Evolutionary conservation across 2,888 invertebrate genomes (phyloP), one percentile per base, ranked within the genome.

Genomic region (Sceliomorpha sp.): DNA sequence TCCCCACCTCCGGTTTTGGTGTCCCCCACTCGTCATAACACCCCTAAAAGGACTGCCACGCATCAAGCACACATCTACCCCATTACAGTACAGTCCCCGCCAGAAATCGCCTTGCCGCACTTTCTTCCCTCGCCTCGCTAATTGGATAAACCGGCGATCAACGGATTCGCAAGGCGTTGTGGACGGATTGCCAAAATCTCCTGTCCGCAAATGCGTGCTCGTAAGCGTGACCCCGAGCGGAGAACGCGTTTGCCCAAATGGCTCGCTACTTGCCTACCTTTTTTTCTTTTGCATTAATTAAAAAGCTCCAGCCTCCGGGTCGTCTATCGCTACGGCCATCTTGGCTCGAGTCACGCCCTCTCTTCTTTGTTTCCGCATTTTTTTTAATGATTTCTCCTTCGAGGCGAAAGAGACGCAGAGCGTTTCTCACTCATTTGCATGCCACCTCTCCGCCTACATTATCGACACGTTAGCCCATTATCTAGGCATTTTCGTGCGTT

Each of bases 211-310:
- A 17, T 27, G 15, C 15, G 29, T 20, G 9, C 14, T 5, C 17
- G 34, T 9, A 40, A 48, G 36, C 27, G 29, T 8, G 7, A 12
- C 27, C 8, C 20, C 8, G 24, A 47, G n/a, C 20, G 20, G 24
- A 47, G 31, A 47, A 47, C 9, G 10, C 13, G 29, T 20, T 20
- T 9, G 29, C 10, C 13, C 44, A 26, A 44, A 44, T 44, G 44
- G 29, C 44, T 44, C 14, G 44, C 9, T 44, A 39, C 39, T 39
- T 17, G 9, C 10, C 29, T 12, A 34, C 48, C 9, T 39, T 50
- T n/a, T n/a, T n/a, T n/a, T n/a, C n/a, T n/a, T 84, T 81, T 79
- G 83, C 82, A 84, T 84, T 85, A 88, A 88, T 88, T 88, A 85
- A 87, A 60, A 82, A 84, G 82, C 81, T 79, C 82, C 85, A 79